These are phyloP conservation scores for Heliopora coerulea DNA, from an alignment of 92 coral and sea anemone genomes.

Conservation along the genomic window DNA sequence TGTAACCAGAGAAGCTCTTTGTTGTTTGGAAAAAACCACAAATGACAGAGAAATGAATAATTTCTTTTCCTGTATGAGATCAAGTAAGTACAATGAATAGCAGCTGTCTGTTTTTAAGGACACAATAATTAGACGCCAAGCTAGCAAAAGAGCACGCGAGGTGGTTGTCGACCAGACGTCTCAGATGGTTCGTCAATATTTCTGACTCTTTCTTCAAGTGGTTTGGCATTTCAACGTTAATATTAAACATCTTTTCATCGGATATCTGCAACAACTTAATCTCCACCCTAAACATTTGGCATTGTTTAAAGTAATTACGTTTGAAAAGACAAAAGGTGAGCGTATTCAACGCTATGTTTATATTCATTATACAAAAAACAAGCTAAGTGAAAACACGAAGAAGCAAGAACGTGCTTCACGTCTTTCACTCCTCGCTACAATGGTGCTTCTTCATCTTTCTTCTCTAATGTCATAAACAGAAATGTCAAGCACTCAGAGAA, in stretches of 20 bases:
- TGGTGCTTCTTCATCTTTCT: no score
- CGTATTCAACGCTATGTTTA: not conserved
- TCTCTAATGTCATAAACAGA: no score
- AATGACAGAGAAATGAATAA: constrained; percentile 2
- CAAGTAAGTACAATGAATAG: constrained; percentile 14
- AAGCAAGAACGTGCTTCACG: no score
- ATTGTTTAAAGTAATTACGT: no score
- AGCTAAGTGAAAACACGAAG: no score
- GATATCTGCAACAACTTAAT: not conserved
- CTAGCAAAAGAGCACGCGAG: constrained; percentile 13
- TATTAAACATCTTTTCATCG: constrained; percentile 6
- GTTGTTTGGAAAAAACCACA: not conserved
- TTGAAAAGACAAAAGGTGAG: not conserved
- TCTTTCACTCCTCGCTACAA: no score
- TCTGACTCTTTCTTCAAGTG: not conserved
- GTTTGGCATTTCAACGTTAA: constrained; percentile 7
- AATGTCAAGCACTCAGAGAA: no score
- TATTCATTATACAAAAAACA: no score
- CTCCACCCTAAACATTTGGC: not conserved
- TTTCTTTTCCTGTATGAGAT: constrained; percentile 17
- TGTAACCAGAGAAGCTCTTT: not conserved
- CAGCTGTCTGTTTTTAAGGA: not conserved
- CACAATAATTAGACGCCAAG: not conserved
- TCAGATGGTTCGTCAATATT: no score
- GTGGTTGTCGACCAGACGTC: not conserved